A percentile compares a stretch with the other conserved stretches of the same genome.
Evolutionary conservation across 2,888 invertebrate species (phyloP).

Genomic region (Syritta pipiens): DNA sequence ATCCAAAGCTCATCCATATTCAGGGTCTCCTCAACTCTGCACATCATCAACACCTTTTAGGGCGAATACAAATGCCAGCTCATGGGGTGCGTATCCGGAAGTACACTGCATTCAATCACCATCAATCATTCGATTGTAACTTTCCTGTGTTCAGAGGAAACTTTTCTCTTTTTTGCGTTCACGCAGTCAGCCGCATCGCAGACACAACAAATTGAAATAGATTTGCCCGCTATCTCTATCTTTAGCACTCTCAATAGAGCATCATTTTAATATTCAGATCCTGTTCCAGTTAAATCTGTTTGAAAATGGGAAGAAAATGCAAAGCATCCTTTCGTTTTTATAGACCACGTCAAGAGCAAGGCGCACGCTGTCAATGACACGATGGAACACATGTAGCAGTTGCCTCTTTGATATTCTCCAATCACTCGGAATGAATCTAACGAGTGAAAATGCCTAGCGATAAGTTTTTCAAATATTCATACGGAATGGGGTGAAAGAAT

Average conservation of each 20-base stretch:
- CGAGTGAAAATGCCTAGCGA: slow-evolving; percentile 65
- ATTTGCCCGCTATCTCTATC: too few species aligned
- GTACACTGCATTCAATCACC: slow-evolving; percentile 40
- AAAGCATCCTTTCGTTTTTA: slow-evolving; percentile 59
- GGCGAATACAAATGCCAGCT: slow-evolving; percentile 9
- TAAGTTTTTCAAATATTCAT: slow-evolving; percentile 65
- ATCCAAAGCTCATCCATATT: slow-evolving; percentile 2
- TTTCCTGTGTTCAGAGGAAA: background rate
- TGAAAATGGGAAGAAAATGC: slow-evolving; percentile 63
- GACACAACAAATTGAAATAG: slow-evolving; percentile 65
- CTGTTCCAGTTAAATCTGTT: slow-evolving; percentile 68
- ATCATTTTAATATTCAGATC: slow-evolving; percentile 60
- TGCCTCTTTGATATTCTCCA: slow-evolving; percentile 57
- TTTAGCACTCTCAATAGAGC: too few species aligned
- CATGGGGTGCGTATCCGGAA: background rate
- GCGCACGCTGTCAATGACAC: slow-evolving; percentile 1
- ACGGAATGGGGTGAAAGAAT: slow-evolving; percentile 54
- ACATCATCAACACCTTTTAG: slow-evolving; percentile 16
- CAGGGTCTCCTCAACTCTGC: too few species aligned
- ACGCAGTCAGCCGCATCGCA: slow-evolving; percentile 33
- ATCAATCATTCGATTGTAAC: slow-evolving; percentile 39
- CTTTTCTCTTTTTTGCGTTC: too few species aligned
- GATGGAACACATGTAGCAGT: slow-evolving; percentile 15
- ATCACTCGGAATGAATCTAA: slow-evolving; percentile 64
- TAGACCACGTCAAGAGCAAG: too few species aligned